These are phyloP conservation scores for Candidula unifasciata DNA, from an alignment of 2,888 invertebrate species.

Conservation along the genomic window DNA sequence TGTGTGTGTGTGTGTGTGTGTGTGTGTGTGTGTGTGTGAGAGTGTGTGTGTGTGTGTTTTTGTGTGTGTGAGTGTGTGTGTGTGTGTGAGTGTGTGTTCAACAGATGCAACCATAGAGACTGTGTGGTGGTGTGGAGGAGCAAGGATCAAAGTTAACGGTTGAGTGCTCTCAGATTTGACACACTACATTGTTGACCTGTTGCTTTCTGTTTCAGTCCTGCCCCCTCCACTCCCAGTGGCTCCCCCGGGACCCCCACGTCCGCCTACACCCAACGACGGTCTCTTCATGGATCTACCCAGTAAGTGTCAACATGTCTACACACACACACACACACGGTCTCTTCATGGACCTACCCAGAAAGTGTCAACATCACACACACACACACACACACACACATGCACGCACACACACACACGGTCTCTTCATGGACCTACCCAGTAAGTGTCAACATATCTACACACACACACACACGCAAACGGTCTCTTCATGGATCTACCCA, in stretches of 20 bases:
- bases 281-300: constrained; percentile 1
- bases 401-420: background rate
- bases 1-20: too few species aligned
- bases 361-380: background rate
- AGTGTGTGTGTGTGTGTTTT: too few species aligned
- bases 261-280: background rate
- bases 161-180: too few species aligned
- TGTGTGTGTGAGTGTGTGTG: too few species aligned
- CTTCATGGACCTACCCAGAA: background rate
- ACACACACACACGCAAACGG: too few species aligned
- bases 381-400: too few species aligned
- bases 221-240: background rate
- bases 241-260: background rate
- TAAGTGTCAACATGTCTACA: background rate
- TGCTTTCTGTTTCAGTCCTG: background rate
- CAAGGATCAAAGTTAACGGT: too few species aligned
- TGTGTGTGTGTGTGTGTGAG: too few species aligned
- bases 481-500: too few species aligned
- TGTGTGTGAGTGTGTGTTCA: background rate
- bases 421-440: too few species aligned
- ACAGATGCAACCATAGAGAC: background rate
- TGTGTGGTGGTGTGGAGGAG: too few species aligned
- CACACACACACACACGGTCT: background rate
- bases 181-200: too few species aligned
- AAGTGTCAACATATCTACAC: background rate